Evolutionary conservation across 2,888 invertebrate species (phyloP).

Genomic region (Steinernema carpocapsae): DNA sequence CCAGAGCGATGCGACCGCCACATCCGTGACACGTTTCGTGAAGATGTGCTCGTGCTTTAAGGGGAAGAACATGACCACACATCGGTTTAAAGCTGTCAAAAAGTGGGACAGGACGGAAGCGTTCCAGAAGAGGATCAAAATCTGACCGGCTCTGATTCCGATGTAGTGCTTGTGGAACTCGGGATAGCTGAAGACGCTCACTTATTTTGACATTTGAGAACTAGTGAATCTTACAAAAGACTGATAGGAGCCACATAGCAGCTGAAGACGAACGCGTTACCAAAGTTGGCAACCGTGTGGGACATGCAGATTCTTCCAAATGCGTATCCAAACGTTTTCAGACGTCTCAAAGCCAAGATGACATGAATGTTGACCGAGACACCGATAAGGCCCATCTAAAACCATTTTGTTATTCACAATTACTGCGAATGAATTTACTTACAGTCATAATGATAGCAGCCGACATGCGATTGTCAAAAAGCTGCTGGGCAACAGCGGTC

Average conservation of each 20-base stretch:
- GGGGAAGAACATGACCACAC: slow-evolving; percentile 46
- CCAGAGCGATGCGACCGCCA: slow-evolving; percentile 46
- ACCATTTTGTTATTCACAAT: too few relatives aligned
- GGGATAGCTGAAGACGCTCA: not conserved
- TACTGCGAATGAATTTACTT: not conserved
- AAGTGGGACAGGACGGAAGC: slow-evolving; percentile 52
- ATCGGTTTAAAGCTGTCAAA: slow-evolving; percentile 49
- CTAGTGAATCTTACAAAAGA: not conserved
- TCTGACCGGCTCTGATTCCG: slow-evolving; percentile 40
- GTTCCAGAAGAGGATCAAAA: too few relatives aligned
- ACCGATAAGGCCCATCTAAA: not conserved
- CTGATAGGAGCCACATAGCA: slow-evolving; percentile 6
- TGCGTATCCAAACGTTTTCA: not conserved
- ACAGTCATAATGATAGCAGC: slow-evolving; percentile 1
- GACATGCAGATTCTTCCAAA: not conserved
- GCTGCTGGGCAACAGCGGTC: too few relatives aligned
- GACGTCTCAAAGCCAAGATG: not conserved
- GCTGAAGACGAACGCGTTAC: slow-evolving; percentile 5
- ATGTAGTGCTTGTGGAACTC: not conserved
- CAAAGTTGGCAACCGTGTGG: too few relatives aligned
- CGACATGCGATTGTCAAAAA: not conserved
- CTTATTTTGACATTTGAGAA: not conserved
- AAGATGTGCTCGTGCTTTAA: slow-evolving; percentile 28
- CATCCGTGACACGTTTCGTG: slow-evolving; percentile 36
- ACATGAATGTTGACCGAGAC: not conserved